These are phyloP conservation scores for Eupithecia dodoneata DNA, from an alignment of 2,888 invertebrate genomes.

Conservation along the genomic window DNA sequence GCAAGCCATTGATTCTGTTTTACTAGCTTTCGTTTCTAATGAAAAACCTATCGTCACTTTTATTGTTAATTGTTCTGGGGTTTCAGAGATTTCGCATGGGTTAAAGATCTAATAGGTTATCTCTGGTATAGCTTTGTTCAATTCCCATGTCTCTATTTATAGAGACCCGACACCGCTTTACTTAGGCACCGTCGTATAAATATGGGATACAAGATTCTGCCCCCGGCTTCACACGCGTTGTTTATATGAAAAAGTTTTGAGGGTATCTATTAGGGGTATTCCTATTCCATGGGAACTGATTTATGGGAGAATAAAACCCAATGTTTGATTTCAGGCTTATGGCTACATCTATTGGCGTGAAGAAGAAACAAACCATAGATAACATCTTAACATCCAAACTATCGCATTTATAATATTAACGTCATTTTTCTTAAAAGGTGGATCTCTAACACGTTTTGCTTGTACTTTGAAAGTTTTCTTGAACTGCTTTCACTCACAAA, in stretches of 20 bases:
- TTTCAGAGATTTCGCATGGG: conserved; percentile 60
- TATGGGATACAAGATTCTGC: not conserved
- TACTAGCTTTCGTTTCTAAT: conserved; percentile 68
- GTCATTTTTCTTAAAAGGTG: not conserved
- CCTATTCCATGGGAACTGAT: no score
- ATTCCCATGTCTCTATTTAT: not conserved
- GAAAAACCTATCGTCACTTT: conserved; percentile 65
- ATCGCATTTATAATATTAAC: no score
- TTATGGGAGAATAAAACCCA: no score
- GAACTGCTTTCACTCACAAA: not conserved
- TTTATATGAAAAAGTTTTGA: no score
- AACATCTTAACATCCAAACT: no score
- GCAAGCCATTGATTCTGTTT: conserved; percentile 67
- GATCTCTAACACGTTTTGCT: not conserved
- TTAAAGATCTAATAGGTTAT: conserved; percentile 49
- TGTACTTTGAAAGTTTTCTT: not conserved
- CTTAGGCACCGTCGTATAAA: not conserved
- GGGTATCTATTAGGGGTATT: no score
- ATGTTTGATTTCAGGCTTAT: no score
- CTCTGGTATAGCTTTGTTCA: conserved; percentile 6
- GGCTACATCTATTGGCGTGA: no score
- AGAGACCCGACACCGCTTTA: not conserved
- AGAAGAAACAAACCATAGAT: no score
- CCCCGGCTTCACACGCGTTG: no score
- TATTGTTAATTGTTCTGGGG: conserved; percentile 57